Conservation (phyloP, 2,797 vertebrate species). For the Alcedo quadribrachys region DNA sequence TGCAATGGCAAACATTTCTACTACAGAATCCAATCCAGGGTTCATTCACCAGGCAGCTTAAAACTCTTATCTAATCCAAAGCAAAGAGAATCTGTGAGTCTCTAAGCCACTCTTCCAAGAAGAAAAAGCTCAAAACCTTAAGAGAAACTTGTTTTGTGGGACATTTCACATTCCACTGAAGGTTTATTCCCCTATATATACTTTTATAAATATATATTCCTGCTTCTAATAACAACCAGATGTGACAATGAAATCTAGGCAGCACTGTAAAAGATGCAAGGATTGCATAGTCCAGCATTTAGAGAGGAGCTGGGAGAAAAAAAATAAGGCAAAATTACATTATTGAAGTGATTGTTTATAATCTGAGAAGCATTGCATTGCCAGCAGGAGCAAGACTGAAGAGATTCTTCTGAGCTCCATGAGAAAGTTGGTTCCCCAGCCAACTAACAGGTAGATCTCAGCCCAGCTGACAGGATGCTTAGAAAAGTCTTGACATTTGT, state of each 20-base stretch:
- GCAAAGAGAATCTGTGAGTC: constrained; percentile 64
- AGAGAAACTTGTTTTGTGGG: constrained; percentile 63
- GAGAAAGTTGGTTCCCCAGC: background rate
- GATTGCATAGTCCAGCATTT: constrained; percentile 54
- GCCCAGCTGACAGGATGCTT: background rate
- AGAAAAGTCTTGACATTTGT: background rate
- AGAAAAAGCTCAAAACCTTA: constrained; percentile 62
- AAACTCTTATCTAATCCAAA: constrained; percentile 58
- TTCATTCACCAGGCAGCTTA: background rate
- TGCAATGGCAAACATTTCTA: background rate
- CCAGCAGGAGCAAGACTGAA: background rate
- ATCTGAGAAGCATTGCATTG: background rate
- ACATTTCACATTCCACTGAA: constrained; percentile 76
- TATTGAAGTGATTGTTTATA: background rate
- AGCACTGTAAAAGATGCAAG: constrained; percentile 65
- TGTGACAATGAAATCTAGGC: constrained; percentile 65
- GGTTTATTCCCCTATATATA: constrained; percentile 73
- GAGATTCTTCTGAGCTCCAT: background rate
- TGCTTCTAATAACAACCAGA: constrained; percentile 78
- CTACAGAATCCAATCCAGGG: background rate
- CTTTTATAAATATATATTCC: constrained; percentile 55
- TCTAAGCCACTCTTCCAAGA: constrained; percentile 58
- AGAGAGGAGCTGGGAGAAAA: background rate
- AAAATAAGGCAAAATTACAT: background rate
- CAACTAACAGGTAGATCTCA: background rate